Conservation (phyloP, 1,140 invertebrate genomes). For the Neodiprion pinetum region DNA sequence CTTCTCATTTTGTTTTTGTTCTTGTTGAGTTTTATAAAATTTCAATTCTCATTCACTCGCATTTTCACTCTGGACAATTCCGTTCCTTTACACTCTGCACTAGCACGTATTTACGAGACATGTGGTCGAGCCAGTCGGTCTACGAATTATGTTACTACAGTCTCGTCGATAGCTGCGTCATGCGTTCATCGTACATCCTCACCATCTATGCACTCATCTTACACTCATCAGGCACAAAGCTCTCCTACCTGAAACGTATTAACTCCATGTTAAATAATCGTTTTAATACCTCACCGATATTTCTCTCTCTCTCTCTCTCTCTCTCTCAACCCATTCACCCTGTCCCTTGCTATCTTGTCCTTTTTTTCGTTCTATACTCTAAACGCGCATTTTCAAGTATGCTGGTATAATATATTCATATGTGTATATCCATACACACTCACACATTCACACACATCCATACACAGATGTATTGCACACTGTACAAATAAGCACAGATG, state of each 20-base stretch:
- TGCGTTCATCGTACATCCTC: too few relatives aligned
- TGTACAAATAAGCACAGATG: constrained; percentile 41
- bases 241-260: too few relatives aligned
- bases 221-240: too few relatives aligned
- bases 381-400: constrained; percentile 6
- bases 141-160: too few relatives aligned
- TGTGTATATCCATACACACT: neutral
- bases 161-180: too few relatives aligned
- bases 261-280: too few relatives aligned
- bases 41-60: constrained; percentile 42
- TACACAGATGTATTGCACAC: constrained; percentile 34
- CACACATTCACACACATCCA: constrained; percentile 21
- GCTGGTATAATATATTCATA: constrained; percentile 30
- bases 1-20: constrained; percentile 30
- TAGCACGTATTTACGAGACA: neutral
- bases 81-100: neutral
- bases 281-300: constrained; percentile 7
- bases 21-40: constrained; percentile 51
- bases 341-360: constrained; percentile 31
- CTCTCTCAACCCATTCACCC: constrained; percentile 29
- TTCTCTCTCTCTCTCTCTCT: constrained; percentile 30
- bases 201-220: too few relatives aligned
- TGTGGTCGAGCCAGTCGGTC: too few relatives aligned
- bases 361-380: constrained; percentile 13
- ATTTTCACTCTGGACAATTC: constrained; percentile 19